These are phyloP conservation scores for Cybosia mesomella DNA, from an alignment of 2,888 invertebrate genomes.

Conservation along the genomic window DNA sequence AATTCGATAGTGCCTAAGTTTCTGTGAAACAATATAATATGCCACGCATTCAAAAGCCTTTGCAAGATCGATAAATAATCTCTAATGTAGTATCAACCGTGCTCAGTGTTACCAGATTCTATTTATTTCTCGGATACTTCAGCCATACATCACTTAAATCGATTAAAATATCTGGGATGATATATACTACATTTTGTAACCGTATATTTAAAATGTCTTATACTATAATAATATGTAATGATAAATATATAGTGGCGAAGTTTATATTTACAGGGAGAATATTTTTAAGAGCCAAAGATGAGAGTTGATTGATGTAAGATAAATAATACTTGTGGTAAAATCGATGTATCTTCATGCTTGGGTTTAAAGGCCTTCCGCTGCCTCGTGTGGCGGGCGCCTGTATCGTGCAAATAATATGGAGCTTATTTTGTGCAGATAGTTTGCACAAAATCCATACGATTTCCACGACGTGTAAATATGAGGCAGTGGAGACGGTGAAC, in stretches of 20 bases:
- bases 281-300: slow-evolving; percentile 55
- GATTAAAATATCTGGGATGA: not conserved
- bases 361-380: not conserved
- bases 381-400: too few relatives aligned
- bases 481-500: too few relatives aligned
- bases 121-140: not conserved
- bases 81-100: too few relatives aligned
- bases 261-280: slow-evolving; percentile 58
- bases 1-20: not conserved
- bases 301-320: slow-evolving; percentile 28
- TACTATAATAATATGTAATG: slow-evolving; percentile 9
- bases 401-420: too few relatives aligned
- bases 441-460: too few relatives aligned
- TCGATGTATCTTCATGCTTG: slow-evolving; percentile 2
- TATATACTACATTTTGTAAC: slow-evolving; percentile 41
- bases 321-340: slow-evolving; percentile 5
- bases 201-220: slow-evolving; percentile 36
- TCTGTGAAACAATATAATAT: not conserved
- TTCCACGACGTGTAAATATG: too few relatives aligned
- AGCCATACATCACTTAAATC: not conserved
- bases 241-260: slow-evolving; percentile 5
- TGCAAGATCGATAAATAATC: not conserved
- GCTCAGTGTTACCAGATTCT: not conserved
- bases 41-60: not conserved
- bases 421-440: too few relatives aligned